These are phyloP conservation scores for Torymus auratus DNA, from an alignment of 2,888 invertebrate species.

Conservation along the genomic window DNA sequence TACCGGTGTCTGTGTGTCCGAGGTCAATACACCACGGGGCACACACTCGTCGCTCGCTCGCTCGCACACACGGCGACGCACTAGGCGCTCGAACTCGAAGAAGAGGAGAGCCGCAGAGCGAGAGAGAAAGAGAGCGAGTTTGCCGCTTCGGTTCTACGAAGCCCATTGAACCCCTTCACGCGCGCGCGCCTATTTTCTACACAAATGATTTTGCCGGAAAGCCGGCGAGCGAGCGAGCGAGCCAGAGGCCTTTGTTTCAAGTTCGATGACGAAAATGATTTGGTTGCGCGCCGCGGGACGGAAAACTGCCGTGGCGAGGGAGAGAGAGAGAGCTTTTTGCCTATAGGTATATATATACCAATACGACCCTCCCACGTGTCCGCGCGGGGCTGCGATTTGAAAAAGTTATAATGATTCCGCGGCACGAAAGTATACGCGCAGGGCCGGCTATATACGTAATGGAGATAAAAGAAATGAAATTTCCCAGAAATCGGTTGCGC, in stretches of 20 bases:
- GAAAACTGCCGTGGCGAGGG: neutral
- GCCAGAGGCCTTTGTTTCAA: constrained; percentile 14
- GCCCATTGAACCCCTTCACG: constrained; percentile 41
- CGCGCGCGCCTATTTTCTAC: constrained; percentile 35
- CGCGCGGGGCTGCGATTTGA: constrained; percentile 2
- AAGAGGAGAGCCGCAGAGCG: constrained; percentile 53
- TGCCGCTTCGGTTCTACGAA: constrained; percentile 50
- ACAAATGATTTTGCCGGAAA: constrained; percentile 47
- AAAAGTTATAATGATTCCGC: constrained; percentile 33
- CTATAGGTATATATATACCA: no score
- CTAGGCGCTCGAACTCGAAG: constrained; percentile 40
- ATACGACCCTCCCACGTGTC: no score
- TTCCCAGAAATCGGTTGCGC: neutral
- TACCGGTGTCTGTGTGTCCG: constrained; percentile 9
- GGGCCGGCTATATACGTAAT: neutral
- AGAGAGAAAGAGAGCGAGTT: constrained; percentile 52
- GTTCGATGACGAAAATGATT: constrained; percentile 56
- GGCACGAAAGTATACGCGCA: neutral
- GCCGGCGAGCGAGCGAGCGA: neutral
- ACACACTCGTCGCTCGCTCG: constrained; percentile 20
- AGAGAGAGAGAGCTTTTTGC: no score
- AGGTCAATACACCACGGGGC: constrained; percentile 57
- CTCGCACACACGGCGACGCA: no score
- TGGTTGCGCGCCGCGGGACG: constrained; percentile 9
- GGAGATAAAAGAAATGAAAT: constrained; percentile 12